Evolutionary conservation across 2,113 vertebrate genomes (phyloP).

Genomic region (Rhabdomys dilectus): DNA sequence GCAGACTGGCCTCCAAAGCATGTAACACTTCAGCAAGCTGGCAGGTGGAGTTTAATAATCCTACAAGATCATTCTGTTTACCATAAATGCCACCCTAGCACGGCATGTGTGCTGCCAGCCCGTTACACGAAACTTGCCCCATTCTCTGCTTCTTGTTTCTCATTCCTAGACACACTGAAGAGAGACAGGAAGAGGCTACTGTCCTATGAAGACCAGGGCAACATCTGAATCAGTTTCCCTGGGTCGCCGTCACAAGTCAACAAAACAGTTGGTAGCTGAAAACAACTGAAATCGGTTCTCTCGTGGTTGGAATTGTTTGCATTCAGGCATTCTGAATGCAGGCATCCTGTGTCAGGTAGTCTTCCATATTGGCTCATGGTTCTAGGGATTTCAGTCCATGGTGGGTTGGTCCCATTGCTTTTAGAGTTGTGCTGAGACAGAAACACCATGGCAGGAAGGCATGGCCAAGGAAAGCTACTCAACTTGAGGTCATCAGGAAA

Average conservation of each 20-base stretch:
- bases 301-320: background rate
- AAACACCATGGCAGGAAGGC: background rate
- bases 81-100: background rate
- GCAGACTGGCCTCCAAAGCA: background rate
- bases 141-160: background rate
- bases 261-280: background rate
- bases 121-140: fast-evolving
- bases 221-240: background rate
- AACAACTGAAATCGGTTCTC: background rate
- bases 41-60: background rate
- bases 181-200: background rate
- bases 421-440: background rate
- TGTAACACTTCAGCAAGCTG: background rate
- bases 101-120: background rate
- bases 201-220: background rate
- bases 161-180: background rate
- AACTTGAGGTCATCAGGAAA: background rate
- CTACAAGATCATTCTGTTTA: background rate
- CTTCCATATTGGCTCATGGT: background rate
- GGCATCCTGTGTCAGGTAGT: too few relatives aligned
- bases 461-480: background rate
- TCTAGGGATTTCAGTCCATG: background rate
- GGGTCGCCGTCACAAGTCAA: background rate
- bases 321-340: background rate
- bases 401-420: background rate